Percentiles rank a stretch among this genome's conserved stretches.
These are phyloP conservation scores for Enteromius argenteus DNA, from an alignment of 2,797 vertebrate genomes.

Conservation along the genomic window DNA sequence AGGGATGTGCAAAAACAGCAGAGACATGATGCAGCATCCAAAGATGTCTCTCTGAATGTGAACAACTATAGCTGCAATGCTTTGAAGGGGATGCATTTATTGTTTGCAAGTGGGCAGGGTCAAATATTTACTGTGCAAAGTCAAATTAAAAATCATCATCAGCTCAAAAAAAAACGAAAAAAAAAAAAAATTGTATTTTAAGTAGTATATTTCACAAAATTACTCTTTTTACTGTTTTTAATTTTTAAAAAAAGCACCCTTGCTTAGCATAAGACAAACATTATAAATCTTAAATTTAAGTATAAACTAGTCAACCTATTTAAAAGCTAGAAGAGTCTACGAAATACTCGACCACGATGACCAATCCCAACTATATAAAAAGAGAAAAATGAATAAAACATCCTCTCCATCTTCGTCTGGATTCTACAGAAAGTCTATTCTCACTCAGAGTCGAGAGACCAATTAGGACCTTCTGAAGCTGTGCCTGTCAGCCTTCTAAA, in stretches of 20 bases:
- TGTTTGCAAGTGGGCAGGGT: neutral
- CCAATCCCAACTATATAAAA: neutral
- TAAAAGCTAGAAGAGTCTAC: neutral
- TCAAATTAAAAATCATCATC: neutral
- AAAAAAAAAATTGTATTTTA: neutral
- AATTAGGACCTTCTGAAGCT: conserved; percentile 23
- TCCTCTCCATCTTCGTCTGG: neutral
- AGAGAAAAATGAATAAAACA: conserved; percentile 6
- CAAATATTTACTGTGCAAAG: no score
- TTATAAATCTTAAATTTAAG: no score
- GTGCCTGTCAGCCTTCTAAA: neutral
- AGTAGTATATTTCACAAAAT: neutral
- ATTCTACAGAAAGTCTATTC: conserved; percentile 3
- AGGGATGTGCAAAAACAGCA: conserved; percentile 1
- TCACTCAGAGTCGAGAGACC: conserved; percentile 12
- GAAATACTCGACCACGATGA: neutral
- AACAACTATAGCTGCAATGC: neutral
- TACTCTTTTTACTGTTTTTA: neutral
- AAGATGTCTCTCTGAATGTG: neutral
- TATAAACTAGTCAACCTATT: neutral
- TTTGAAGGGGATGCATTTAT: neutral
- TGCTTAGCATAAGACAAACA: neutral
- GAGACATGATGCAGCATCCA: neutral
- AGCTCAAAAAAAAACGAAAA: neutral
- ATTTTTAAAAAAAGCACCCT: neutral